Conservation (phyloP, 2,113 vertebrate species). For the Myrmophylax atrothorax region DNA sequence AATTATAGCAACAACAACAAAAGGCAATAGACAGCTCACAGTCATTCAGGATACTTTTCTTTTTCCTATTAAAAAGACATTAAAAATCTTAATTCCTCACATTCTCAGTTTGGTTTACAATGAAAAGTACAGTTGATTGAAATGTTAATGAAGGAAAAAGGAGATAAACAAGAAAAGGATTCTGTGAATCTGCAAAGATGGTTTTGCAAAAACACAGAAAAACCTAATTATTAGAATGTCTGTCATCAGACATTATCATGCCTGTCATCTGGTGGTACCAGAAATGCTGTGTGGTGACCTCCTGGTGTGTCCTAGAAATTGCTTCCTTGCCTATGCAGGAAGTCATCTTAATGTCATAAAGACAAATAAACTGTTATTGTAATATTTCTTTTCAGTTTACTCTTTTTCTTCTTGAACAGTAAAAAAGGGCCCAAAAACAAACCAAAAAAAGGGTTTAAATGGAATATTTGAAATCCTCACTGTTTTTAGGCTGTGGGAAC, state of each 20-base stretch:
- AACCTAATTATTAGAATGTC: constrained; percentile 22
- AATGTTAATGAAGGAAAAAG: constrained; percentile 35
- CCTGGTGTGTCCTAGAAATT: neutral
- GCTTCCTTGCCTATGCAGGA: neutral
- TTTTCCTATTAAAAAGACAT: constrained; percentile 3
- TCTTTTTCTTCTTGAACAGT: neutral
- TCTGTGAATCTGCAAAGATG: neutral
- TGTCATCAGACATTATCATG: constrained; percentile 1
- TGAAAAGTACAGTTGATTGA: constrained; percentile 25
- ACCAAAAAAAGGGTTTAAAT: fast-evolving
- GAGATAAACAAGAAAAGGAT: neutral
- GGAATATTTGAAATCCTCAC: neutral
- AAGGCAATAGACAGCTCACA: neutral
- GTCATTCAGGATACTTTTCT: neutral
- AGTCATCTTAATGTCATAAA: neutral
- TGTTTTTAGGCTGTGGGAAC: neutral
- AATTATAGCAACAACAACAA: constrained; percentile 1
- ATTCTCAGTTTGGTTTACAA: constrained; percentile 4
- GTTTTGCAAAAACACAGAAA: neutral
- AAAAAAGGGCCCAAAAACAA: neutral
- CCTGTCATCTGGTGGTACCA: constrained; percentile 11
- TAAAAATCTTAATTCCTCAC: neutral
- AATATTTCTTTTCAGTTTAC: neutral
- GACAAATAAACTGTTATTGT: neutral
- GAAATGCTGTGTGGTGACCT: constrained; percentile 21